These are phyloP conservation scores for Mactra quadrangularis DNA, from an alignment of 1,140 invertebrate genomes.

Conservation along the genomic window DNA sequence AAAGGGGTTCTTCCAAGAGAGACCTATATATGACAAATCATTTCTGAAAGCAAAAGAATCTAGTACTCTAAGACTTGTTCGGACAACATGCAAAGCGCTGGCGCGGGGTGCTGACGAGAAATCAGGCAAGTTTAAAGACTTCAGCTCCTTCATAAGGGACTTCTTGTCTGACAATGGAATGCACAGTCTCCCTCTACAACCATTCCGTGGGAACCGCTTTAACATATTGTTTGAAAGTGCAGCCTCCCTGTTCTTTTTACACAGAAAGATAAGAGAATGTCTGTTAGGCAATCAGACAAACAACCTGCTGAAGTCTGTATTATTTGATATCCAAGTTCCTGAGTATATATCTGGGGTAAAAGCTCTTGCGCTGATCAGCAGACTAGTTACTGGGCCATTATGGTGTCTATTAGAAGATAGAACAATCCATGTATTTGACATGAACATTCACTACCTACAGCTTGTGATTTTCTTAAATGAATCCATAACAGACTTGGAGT, in stretches of 20 bases:
- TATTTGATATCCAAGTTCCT: constrained; percentile 32
- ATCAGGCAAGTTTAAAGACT: constrained; percentile 29
- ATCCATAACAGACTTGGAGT: neutral
- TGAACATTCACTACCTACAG: constrained; percentile 37
- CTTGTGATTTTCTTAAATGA: constrained; percentile 36
- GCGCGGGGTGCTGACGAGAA: constrained; percentile 31
- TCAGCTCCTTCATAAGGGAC: constrained; percentile 1
- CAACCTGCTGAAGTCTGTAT: constrained; percentile 23
- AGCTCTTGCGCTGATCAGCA: constrained; percentile 21
- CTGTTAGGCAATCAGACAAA: constrained; percentile 26
- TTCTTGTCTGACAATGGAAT: constrained; percentile 26
- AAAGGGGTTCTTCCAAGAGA: constrained; percentile 5
- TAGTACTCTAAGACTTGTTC: constrained; percentile 38
- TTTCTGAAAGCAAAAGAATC: constrained; percentile 47
- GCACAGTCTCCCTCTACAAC: neutral
- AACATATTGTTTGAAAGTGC: constrained; percentile 53
- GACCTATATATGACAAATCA: constrained; percentile 25
- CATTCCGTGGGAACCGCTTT: constrained; percentile 33
- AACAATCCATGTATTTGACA: constrained; percentile 36
- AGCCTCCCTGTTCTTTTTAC: constrained; percentile 20
- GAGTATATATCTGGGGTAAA: constrained; percentile 17
- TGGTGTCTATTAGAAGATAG: constrained; percentile 45
- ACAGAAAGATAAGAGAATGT: constrained; percentile 15
- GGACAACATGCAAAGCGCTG: constrained; percentile 47
- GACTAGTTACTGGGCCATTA: constrained; percentile 23